Evolutionary conservation across 2,797 vertebrate species (phyloP), one percentile per base, ranked within the genome.

Genomic region (Gallirallus australis): DNA sequence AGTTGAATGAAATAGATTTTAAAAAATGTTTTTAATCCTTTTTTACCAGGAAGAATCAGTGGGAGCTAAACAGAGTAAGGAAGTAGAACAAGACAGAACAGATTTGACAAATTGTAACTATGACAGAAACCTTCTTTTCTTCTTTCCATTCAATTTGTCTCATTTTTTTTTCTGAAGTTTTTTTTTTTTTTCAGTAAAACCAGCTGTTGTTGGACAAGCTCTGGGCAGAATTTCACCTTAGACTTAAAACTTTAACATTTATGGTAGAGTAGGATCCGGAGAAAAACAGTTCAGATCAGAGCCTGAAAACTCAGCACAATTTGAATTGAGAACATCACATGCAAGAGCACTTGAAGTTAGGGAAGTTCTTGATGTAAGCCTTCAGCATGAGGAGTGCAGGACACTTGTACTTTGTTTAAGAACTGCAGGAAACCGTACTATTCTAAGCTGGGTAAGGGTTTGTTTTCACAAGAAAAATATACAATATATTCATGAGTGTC

Each of bases 401-500:
- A 50, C 37, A 42, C 14, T 72, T 69, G 24, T 42, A 11, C 28
- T 61, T 94, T 24, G 30, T 28, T 78, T 75, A 21, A 11, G 78
- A 90, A 47, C 27, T 71, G 25, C 21, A 65, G 40, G 37, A 88
- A 82, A 18, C 16, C 33, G 9, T 61, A 23, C 24, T 71, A 50
- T 75, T 78, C 45, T n/a, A 50, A 56, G 40, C 77, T 86, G 40
- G 77, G 90, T 91, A 69, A 27, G 35, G 24, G 69, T 90, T 95
- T 11, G 4, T 94, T 95, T 95, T 76, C 59, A 33, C 61, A 79
- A 79, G 70, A 89, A 96, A 79, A 77, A 89, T 59, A 33, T 59
- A 52, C 77, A 59, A 37, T 48, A 72, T 86, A 92, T 89, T 92
- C 75, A 47, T 56, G 77, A 96, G 30, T 52, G 23, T 89, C 68